Evolutionary conservation across 2,888 invertebrate genomes (phyloP).

Genomic region (Pycnomerus fuliginosus): DNA sequence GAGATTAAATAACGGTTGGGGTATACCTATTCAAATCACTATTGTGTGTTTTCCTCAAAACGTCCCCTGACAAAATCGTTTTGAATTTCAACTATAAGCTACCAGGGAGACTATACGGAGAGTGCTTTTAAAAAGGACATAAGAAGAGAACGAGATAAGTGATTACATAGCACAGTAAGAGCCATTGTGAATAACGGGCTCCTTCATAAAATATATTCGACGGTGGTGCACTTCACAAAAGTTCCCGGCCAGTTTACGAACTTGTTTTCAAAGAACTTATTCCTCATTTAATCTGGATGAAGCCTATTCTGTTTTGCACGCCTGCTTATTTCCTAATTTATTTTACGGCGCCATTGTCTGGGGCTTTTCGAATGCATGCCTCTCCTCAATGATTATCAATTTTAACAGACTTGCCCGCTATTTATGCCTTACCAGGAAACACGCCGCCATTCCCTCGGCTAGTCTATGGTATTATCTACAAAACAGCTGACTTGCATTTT

Average conservation of each 20-base stretch:
- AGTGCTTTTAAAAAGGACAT: too few relatives aligned
- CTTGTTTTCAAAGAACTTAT: constrained; percentile 42
- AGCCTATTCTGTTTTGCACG: constrained; percentile 39
- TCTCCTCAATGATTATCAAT: constrained; percentile 19
- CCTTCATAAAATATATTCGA: constrained; percentile 35
- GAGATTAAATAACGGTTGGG: too few relatives aligned
- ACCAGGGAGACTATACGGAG: too few relatives aligned
- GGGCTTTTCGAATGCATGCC: constrained; percentile 18
- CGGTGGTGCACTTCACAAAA: constrained; percentile 32
- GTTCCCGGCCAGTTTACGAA: constrained; percentile 39
- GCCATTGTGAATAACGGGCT: constrained; percentile 31
- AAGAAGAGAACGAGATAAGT: too few relatives aligned
- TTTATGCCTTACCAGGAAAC: constrained; percentile 16
- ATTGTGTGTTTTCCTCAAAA: constrained; percentile 23
- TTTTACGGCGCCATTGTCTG: constrained; percentile 33
- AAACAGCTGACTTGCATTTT: too few relatives aligned
- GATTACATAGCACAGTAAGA: constrained; percentile 33
- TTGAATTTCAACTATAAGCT: too few relatives aligned
- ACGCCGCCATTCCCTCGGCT: constrained; percentile 7
- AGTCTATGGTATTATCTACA: too few relatives aligned
- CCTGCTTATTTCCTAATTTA: constrained; percentile 41
- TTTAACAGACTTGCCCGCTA: constrained; percentile 17
- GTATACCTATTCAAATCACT: too few relatives aligned
- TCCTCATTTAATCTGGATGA: constrained; percentile 42
- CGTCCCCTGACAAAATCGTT: constrained; percentile 17